Evolutionary conservation across 2,113 vertebrate species (phyloP).

Genomic region (Ibidorhyncha struthersii): DNA sequence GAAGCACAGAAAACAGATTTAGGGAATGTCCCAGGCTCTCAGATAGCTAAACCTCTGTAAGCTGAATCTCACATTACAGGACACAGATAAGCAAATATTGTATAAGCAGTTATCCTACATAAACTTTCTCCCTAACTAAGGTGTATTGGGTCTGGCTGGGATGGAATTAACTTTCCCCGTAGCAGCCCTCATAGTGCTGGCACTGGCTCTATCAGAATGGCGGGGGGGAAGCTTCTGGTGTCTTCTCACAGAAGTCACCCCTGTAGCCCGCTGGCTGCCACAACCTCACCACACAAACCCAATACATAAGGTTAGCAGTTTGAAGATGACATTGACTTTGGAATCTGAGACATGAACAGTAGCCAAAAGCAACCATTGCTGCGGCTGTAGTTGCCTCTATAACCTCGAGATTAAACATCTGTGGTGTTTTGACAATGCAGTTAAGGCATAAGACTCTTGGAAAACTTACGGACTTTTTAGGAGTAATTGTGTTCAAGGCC

Average conservation of each 20-base stretch:
- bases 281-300: neutral
- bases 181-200: neutral
- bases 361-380: neutral
- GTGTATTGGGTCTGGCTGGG: neutral
- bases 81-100: neutral
- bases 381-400: neutral
- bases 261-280: neutral
- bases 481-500: neutral
- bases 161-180: neutral
- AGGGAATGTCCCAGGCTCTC: neutral
- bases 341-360: neutral
- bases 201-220: neutral
- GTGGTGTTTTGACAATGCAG: neutral
- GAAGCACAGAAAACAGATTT: neutral
- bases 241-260: neutral
- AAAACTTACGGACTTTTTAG: neutral
- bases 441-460: neutral
- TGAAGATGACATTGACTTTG: neutral
- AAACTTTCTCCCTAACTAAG: neutral
- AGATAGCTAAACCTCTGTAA: neutral
- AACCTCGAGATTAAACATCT: neutral
- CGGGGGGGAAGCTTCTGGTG: neutral
- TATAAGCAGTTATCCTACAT: neutral
- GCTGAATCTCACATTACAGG: neutral
- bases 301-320: neutral